Evolutionary conservation across 2,888 invertebrate genomes (phyloP), one percentile per base, ranked within the genome.

Genomic region (Entomobrya multifasciata): DNA sequence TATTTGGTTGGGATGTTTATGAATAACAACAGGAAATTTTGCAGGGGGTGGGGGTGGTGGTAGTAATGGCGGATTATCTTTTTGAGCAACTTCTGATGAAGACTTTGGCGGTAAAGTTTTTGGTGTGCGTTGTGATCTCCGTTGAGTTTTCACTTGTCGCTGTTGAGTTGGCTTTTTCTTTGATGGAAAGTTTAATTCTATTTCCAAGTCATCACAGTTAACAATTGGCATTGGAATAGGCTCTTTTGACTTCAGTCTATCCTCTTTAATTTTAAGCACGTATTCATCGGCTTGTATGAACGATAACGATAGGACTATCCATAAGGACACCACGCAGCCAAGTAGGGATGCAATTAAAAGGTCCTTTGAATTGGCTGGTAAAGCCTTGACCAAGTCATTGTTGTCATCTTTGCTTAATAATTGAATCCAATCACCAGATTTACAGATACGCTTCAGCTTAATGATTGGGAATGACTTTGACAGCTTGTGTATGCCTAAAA

Each of bases 241-340:
- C 41, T 25, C n/a, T 4, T 60, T 20, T 22, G 41, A 41, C 22
- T 20, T 25, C 4, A 44, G 6, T 22, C 44, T 78, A n/a, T 44
- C 60, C 44, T 47, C 49, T 25, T 15, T 25, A 0, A 72, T 10
- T 8, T 72, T 44, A 25, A 11, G 27, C 1, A 15, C 49, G 15
- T 47, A 17, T 20, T 83, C 83, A 1, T 74, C 52, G 5, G 76
- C 22, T 27, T 74, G 47, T 10, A 83, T 44, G 62, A 83, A 83
- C 0, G 76, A 74, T 30, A 83, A 15, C 0, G 83, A 83, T 0
- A 83, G 44, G 13, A 83, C 83, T 10, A 83, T 83, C 83, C 83
- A 83, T 6, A 83, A 76, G 3, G 83, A 83, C 2, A 83, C 52
- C 0, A 83, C 57, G 22, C 83, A 83, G 2, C 76, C 83, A 5